These are phyloP conservation scores for Agrilus mali DNA, from an alignment of 2,888 invertebrate species.

Conservation along the genomic window DNA sequence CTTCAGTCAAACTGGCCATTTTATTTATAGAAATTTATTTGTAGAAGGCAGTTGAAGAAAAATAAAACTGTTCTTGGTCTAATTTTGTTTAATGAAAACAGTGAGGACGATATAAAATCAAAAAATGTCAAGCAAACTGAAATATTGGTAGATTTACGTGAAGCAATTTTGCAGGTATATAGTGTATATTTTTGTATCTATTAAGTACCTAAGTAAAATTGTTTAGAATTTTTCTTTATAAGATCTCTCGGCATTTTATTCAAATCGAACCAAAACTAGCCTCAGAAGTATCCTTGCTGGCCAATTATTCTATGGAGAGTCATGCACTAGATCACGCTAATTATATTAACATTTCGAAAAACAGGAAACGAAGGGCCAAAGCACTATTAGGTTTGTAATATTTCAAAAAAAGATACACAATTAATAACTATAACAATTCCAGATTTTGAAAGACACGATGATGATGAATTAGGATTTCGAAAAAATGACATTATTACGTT, in stretches of 20 bases:
- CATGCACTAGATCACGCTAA: constrained; percentile 89
- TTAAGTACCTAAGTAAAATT: constrained; percentile 2
- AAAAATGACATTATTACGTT: constrained; percentile 98
- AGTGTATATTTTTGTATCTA: neutral
- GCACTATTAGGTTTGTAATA: constrained; percentile 57
- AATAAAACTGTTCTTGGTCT: constrained; percentile 83
- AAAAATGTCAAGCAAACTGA: constrained; percentile 98
- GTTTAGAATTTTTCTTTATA: constrained; percentile 19
- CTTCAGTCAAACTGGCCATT: neutral
- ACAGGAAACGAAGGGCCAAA: constrained; percentile 82
- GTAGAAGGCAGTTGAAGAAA: constrained; percentile 75
- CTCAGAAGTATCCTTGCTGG: constrained; percentile 67
- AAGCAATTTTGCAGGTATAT: constrained; percentile 78
- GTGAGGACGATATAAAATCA: constrained; percentile 73
- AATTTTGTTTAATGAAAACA: constrained; percentile 70
- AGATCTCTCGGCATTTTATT: constrained; percentile 84
- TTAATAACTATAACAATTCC: constrained; percentile 10
- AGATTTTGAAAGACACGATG: constrained; percentile 96
- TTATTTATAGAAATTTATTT: constrained; percentile 12
- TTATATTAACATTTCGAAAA: constrained; percentile 85
- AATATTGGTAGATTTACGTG: constrained; percentile 92
- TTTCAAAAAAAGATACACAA: constrained; percentile 10
- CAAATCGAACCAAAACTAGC: constrained; percentile 79
- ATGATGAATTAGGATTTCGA: constrained; percentile 95
- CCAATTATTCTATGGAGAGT: constrained; percentile 93